A percentile compares a stretch with the other conserved stretches of the same genome.
Conservation (phyloP, 2,888 invertebrate genomes). For the Apocheima hispidaria region DNA sequence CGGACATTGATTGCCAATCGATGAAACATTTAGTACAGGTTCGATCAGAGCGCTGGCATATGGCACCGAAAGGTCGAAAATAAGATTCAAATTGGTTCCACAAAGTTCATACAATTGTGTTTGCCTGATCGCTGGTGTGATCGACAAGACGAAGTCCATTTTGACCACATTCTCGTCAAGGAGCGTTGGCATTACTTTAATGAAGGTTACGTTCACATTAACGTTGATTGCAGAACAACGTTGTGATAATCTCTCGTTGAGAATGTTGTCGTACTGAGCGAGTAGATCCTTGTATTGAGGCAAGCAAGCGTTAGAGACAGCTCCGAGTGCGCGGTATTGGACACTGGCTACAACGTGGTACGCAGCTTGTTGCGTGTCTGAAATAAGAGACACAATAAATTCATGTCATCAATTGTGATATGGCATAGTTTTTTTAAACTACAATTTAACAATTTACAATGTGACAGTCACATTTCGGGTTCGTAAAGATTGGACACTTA, state of each 20-base stretch:
- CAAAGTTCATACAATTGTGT: constrained; percentile 97
- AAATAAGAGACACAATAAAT: constrained; percentile 49
- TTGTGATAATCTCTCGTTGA: constrained; percentile 94
- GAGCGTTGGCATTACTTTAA: constrained; percentile 92
- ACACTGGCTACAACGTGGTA: constrained; percentile 96
- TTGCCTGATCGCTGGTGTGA: constrained; percentile 95
- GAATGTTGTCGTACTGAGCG: constrained; percentile 91
- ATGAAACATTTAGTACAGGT: constrained; percentile 94
- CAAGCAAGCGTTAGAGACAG: constrained; percentile 93
- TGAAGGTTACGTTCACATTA: constrained; percentile 96
- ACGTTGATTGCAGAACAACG: constrained; percentile 98
- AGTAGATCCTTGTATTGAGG: constrained; percentile 94
- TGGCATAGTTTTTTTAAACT: too few species aligned
- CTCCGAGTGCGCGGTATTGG: constrained; percentile 95
- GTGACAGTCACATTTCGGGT: too few species aligned
- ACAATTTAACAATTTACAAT: too few species aligned
- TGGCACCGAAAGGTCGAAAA: constrained; percentile 97
- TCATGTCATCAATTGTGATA: constrained; percentile 4
- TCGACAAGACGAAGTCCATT: constrained; percentile 95
- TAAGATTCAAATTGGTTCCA: constrained; percentile 96
- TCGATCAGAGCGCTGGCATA: constrained; percentile 96
- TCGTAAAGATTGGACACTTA: constrained; percentile 69
- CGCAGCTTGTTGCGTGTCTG: constrained; percentile 97
- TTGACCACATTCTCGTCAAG: constrained; percentile 95
- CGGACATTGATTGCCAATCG: constrained; percentile 97